Conservation (phyloP, 2,797 vertebrate genomes). For the Syngnathus rostellatus region DNA sequence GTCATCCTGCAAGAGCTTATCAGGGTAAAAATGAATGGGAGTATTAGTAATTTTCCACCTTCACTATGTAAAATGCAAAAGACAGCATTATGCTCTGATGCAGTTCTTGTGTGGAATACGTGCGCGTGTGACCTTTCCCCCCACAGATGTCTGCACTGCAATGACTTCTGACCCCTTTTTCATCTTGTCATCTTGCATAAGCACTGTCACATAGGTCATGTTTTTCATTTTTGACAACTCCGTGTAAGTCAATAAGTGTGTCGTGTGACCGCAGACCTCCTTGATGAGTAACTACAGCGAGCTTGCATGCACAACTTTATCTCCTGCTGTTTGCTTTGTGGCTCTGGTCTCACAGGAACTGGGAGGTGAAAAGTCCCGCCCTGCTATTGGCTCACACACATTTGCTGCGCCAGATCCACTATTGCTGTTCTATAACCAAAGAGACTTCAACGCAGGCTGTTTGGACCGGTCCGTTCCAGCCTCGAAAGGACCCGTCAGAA, state of each 20-base stretch:
- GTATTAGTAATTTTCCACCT: not conserved
- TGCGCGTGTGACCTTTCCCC: too few species aligned
- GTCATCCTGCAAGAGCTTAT: not conserved
- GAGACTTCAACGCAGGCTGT: slow-evolving; percentile 43
- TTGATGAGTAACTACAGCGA: not conserved
- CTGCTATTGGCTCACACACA: slow-evolving; percentile 46
- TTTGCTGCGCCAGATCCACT: slow-evolving; percentile 14
- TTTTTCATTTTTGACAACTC: not conserved
- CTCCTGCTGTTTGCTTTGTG: slow-evolving; percentile 54
- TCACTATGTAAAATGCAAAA: not conserved
- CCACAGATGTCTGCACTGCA: not conserved
- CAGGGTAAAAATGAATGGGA: not conserved
- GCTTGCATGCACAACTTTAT: slow-evolving; percentile 25
- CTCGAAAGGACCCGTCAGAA: slow-evolving; percentile 16
- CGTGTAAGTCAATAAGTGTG: not conserved
- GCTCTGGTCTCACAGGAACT: slow-evolving; percentile 35
- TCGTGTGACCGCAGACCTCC: not conserved
- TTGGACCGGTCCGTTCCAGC: slow-evolving; percentile 41
- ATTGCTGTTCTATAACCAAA: slow-evolving; percentile 36
- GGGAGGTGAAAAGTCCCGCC: slow-evolving; percentile 50
- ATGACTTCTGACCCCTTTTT: not conserved
- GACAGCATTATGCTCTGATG: not conserved
- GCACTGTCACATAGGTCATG: not conserved
- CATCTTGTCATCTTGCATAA: not conserved
- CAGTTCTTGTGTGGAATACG: not conserved